A percentile compares a stretch with the other conserved stretches of the same genome.
These are phyloP conservation scores for Poeciliopsis retropinna DNA, from an alignment of 2,113 vertebrate genomes.

Conservation along the genomic window DNA sequence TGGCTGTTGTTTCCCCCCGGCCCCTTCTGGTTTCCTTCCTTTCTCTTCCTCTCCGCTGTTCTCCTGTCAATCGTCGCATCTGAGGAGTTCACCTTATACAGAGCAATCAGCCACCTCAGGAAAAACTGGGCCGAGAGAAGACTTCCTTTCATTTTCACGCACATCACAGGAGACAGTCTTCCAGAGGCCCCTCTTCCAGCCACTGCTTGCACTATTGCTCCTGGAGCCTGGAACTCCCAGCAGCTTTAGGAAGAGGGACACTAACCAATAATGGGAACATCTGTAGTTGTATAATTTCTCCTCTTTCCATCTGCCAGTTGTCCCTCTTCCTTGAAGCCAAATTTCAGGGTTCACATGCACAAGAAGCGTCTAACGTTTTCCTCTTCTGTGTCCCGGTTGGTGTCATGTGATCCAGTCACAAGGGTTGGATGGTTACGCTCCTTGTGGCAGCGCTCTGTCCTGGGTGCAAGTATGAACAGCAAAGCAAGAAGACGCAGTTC, in stretches of 20 bases:
- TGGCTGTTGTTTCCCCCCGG: constrained; percentile 6
- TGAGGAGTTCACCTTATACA: constrained; percentile 28
- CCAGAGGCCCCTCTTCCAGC: constrained; percentile 21
- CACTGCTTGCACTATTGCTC: constrained; percentile 24
- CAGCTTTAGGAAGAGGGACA: constrained; percentile 27
- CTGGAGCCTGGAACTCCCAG: constrained; percentile 18
- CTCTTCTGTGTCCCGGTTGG: not conserved
- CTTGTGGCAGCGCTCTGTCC: not conserved
- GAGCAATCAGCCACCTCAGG: constrained; percentile 57
- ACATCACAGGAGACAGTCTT: constrained; percentile 9
- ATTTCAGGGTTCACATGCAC: constrained; percentile 48
- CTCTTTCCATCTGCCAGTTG: constrained; percentile 6
- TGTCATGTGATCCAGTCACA: constrained; percentile 4
- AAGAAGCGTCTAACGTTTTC: constrained; percentile 28
- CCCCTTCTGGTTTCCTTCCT: constrained; percentile 1
- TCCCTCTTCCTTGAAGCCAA: constrained; percentile 46
- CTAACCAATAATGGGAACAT: constrained; percentile 7
- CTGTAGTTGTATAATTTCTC: constrained; percentile 2
- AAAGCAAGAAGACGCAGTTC: not conserved
- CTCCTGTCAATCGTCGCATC: not conserved
- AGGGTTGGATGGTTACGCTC: not conserved
- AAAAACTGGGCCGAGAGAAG: constrained; percentile 41
- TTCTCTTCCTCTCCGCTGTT: constrained; percentile 30
- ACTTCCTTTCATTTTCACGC: constrained; percentile 42
- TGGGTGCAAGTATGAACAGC: constrained; percentile 1